Conservation (phyloP, 2,113 vertebrate species). For the Pandion haliaetus region DNA sequence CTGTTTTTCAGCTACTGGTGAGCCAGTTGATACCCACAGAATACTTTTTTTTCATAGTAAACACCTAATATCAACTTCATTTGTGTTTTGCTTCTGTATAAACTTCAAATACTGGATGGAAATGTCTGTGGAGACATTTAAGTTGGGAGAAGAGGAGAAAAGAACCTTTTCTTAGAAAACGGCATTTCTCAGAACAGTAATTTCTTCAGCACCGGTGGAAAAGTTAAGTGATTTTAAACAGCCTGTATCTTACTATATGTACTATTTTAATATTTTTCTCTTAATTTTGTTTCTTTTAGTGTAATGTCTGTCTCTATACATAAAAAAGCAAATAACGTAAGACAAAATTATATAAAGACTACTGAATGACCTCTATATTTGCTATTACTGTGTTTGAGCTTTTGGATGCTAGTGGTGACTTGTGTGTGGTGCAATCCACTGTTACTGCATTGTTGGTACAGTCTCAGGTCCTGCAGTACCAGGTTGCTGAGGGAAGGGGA, state of each 20-base stretch:
- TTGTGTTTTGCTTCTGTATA: neutral
- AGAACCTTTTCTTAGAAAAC: neutral
- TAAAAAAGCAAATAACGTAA: neutral
- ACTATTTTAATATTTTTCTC: neutral
- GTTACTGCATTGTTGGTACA: rapidly evolving
- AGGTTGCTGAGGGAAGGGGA: neutral
- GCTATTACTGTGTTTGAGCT: neutral
- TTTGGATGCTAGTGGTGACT: neutral
- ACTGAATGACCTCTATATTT: neutral
- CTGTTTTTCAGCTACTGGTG: neutral
- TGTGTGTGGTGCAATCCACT: neutral
- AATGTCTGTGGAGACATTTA: neutral
- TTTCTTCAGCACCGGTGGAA: neutral
- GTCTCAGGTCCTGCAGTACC: neutral
- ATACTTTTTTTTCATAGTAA: neutral
- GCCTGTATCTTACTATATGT: neutral
- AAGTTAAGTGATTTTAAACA: neutral
- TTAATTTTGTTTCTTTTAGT: neutral
- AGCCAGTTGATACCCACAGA: neutral
- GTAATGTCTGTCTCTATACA: neutral
- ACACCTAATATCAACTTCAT: neutral
- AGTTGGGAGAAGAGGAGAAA: neutral
- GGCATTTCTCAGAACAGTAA: neutral
- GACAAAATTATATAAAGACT: neutral
- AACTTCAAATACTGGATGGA: neutral